Conservation (phyloP, 2,888 invertebrate genomes). For the Troides aeacus region DNA sequence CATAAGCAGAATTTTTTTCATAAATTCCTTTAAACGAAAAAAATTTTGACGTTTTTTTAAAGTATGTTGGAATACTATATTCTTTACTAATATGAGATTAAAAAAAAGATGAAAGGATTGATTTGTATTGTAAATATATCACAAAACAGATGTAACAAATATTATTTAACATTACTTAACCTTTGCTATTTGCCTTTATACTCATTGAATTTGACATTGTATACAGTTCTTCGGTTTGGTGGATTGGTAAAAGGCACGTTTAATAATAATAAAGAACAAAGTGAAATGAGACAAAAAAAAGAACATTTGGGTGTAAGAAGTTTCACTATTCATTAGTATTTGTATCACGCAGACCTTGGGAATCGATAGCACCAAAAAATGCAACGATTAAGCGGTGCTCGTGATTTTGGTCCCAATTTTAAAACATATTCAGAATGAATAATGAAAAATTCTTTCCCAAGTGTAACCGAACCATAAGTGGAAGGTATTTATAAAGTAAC, state of each 20-base stretch:
- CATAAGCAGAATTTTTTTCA: too few relatives aligned
- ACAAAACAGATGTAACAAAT: neutral
- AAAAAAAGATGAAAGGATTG: too few relatives aligned
- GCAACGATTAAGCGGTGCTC: neutral
- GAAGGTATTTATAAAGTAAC: too few relatives aligned
- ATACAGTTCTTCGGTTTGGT: neutral
- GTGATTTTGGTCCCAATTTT: slow-evolving; percentile 25
- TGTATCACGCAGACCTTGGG: slow-evolving; percentile 2
- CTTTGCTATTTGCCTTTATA: neutral
- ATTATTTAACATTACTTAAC: neutral
- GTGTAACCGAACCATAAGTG: neutral
- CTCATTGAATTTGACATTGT: neutral
- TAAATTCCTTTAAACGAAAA: too few relatives aligned
- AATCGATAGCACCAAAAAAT: slow-evolving; percentile 3
- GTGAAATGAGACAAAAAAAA: slow-evolving; percentile 1
- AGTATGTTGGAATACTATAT: too few relatives aligned
- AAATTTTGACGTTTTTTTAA: too few relatives aligned
- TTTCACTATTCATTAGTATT: slow-evolving; percentile 16
- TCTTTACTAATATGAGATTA: too few relatives aligned
- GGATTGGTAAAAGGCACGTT: neutral
- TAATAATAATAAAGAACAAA: neutral
- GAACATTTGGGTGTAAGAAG: slow-evolving; percentile 3
- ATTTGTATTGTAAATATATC: too few relatives aligned
- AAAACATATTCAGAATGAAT: neutral
- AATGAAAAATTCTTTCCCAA: neutral